Percentiles rank a stretch among this genome's conserved stretches.
Conservation (phyloP, 1,140 invertebrate genomes). For the Heliconius melpomene region DNA sequence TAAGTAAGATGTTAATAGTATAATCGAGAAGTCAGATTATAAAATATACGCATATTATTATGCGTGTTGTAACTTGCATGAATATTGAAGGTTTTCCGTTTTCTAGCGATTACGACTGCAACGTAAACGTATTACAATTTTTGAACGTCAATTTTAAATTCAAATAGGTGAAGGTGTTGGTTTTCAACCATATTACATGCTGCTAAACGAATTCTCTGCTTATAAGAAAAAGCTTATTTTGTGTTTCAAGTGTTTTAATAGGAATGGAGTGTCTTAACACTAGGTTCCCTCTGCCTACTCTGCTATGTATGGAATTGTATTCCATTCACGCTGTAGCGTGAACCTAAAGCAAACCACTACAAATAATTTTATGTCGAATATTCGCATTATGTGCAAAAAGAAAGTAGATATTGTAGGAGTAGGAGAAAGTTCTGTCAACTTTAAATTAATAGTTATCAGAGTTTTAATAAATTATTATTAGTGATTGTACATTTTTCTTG, state of each 20-base stretch:
- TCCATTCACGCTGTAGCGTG: too few relatives aligned
- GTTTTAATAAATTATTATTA: conserved; percentile 1
- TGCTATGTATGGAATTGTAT: too few relatives aligned
- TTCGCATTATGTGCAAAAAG: neutral
- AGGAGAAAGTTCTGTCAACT: neutral
- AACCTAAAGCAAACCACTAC: neutral
- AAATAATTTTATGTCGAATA: neutral
- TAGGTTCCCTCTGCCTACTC: too few relatives aligned
- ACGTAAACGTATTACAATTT: neutral
- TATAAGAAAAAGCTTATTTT: neutral
- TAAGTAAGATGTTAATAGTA: neutral
- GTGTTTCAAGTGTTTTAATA: too few relatives aligned
- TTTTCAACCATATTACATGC: neutral
- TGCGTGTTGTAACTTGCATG: neutral
- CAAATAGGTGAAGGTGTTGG: neutral
- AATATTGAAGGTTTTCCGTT: conserved; percentile 2
- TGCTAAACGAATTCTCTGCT: neutral
- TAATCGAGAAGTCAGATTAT: neutral
- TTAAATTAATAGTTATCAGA: neutral
- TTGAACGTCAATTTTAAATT: neutral
- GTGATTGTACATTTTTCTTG: neutral
- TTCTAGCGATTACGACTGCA: neutral
- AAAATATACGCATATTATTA: conserved; percentile 2
- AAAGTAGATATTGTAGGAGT: conserved; percentile 1
- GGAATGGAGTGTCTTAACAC: too few relatives aligned